Evolutionary conservation across 2,888 invertebrate species (phyloP).

Genomic region (Pheosia tremula): DNA sequence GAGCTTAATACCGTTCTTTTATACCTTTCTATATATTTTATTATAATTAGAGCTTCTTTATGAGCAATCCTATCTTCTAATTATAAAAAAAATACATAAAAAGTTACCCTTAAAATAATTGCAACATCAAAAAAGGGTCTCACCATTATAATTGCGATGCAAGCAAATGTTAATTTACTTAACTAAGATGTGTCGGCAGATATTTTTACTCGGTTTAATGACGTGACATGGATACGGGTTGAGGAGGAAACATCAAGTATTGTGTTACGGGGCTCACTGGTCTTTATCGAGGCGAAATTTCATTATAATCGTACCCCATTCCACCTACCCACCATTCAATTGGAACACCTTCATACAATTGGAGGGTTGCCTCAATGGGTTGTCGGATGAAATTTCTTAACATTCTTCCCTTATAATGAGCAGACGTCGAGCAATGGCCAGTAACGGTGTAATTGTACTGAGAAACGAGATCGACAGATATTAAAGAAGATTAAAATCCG

Average conservation of each 20-base stretch:
- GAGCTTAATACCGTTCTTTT: no score
- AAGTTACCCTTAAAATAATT: slow-evolving; percentile 16
- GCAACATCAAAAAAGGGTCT: slow-evolving; percentile 20
- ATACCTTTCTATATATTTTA: no score
- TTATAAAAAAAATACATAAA: background rate
- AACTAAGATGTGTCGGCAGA: slow-evolving; percentile 77
- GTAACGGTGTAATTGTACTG: slow-evolving; percentile 81
- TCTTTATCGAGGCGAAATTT: slow-evolving; percentile 82
- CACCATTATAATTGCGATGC: slow-evolving; percentile 45
- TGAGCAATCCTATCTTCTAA: no score
- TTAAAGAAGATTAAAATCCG: slow-evolving; percentile 76
- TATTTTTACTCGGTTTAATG: slow-evolving; percentile 80
- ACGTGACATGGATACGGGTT: slow-evolving; percentile 80
- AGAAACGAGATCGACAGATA: slow-evolving; percentile 78
- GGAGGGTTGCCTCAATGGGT: slow-evolving; percentile 81
- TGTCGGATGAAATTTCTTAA: slow-evolving; percentile 84
- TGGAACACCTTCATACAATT: slow-evolving; percentile 83
- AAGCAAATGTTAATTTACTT: slow-evolving; percentile 68
- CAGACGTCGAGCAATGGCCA: slow-evolving; percentile 78
- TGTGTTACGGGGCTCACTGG: slow-evolving; percentile 79
- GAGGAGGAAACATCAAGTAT: slow-evolving; percentile 82
- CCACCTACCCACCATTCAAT: slow-evolving; percentile 77
- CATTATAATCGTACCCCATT: slow-evolving; percentile 81
- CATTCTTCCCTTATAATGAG: slow-evolving; percentile 81
- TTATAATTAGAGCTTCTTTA: no score